Conservation (phyloP, 2,888 invertebrate genomes). For the Neria commutata region DNA sequence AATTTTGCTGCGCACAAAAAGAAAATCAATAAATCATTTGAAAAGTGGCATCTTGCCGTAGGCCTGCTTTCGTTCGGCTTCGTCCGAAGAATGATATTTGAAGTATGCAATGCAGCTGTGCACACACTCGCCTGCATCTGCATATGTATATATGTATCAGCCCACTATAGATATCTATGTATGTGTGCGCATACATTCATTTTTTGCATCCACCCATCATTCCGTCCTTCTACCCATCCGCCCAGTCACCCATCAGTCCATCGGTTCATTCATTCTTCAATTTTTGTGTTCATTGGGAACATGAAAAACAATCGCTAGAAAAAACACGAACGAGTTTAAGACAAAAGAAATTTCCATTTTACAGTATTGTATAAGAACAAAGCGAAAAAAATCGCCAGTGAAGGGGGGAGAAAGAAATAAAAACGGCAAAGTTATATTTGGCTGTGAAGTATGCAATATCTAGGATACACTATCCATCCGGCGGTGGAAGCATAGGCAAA, state of each 20-base stretch:
- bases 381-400: slow-evolving; percentile 21
- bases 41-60: slow-evolving; percentile 29
- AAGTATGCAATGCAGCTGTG: slow-evolving; percentile 11
- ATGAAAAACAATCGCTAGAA: slow-evolving; percentile 32
- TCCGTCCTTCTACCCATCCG: slow-evolving; percentile 18
- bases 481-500: slow-evolving; percentile 23
- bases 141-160: not conserved
- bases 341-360: slow-evolving; percentile 32
- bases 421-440: slow-evolving; percentile 17
- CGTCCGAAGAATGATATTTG: slow-evolving; percentile 20
- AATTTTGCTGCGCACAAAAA: slow-evolving; percentile 15
- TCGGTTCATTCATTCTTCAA: slow-evolving; percentile 14
- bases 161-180: slow-evolving; percentile 9
- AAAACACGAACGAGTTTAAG: slow-evolving; percentile 32
- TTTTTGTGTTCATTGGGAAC: slow-evolving; percentile 24
- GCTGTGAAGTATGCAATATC: slow-evolving; percentile 10
- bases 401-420: slow-evolving; percentile 1
- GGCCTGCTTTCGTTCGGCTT: slow-evolving; percentile 21
- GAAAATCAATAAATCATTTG: slow-evolving; percentile 37
- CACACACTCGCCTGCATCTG: not conserved
- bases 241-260: no score
- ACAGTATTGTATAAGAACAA: slow-evolving; percentile 27
- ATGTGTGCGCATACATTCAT: not conserved
- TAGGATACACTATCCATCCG: slow-evolving; percentile 14
- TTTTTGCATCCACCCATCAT: slow-evolving; percentile 7